Base-by-base conservation (phyloP, 2,797 vertebrate species). In the Neomorphus geoffroyi region DNA sequence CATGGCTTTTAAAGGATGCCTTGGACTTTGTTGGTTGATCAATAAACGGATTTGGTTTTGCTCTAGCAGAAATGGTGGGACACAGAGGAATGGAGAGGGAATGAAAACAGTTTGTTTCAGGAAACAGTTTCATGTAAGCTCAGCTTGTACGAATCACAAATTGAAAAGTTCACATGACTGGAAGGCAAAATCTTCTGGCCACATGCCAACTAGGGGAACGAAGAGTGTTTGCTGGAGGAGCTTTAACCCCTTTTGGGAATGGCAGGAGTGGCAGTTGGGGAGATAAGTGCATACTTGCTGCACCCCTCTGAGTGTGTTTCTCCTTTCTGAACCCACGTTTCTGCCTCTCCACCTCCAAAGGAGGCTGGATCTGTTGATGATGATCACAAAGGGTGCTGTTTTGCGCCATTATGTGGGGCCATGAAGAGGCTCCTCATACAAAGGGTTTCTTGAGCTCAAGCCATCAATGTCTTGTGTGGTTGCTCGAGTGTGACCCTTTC, bases 91-190 rank as follows among this genome's bases (percentile, higher is more conserved):
- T 18, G 23, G 66, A 83, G 54, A 22, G 65, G 48, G 46, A 86
- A 54, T 65, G 33, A 67, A 80, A 96, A 27, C 45, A 13, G 82
- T 94, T 93, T 3, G 11, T 67, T 92, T 87, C 89, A 84, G 95
- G 96, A 96, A 97, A 80, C n/a, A 28, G 54, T 74, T 84, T 86
- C n/a, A 6, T 96, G 92, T 97, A 94, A 95, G 62, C 82, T 91
- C 79, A 50, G 62, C 80, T 96, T 96, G 94, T 96, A 94, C 89
- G 80, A 93, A 84, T 91, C 79, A 70, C 89, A 80, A 64, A 90
- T 79, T 87, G 92, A 85, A 77, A 80, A 91, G 83, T 93, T 95
- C 85, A 74, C 70, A 61, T 90, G 87, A 90, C 94, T 96, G 90
- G 67, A 81, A 95, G 95, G 95, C 95, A 96, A 93, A 93, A 86